Conservation (phyloP, 2,888 invertebrate species). For the Cremastinae sp. region DNA sequence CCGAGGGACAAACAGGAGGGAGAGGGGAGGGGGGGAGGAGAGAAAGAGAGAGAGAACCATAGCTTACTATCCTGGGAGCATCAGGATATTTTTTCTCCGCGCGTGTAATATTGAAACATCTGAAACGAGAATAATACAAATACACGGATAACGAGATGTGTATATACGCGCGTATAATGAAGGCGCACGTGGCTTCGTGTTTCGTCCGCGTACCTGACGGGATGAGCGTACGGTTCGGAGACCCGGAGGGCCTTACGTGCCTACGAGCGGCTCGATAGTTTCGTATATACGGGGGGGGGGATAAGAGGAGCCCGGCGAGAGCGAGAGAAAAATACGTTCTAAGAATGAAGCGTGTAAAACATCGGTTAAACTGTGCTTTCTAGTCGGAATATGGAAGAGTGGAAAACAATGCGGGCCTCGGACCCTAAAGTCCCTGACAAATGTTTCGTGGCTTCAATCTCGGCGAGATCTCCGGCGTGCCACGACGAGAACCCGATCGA, state of each 20-base stretch:
- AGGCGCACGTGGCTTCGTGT: slow-evolving; percentile 60
- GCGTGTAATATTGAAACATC: not conserved
- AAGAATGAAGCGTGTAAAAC: slow-evolving; percentile 78
- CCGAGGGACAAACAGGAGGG: slow-evolving; percentile 22
- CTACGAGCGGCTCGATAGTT: slow-evolving; percentile 9
- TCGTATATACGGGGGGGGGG: slow-evolving; percentile 43
- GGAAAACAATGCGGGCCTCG: slow-evolving; percentile 75
- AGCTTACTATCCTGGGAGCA: slow-evolving; percentile 27
- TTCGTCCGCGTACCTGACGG: slow-evolving; percentile 60
- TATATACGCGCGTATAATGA: slow-evolving; percentile 47
- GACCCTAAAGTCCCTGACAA: slow-evolving; percentile 77
- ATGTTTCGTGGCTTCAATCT: slow-evolving; percentile 73
- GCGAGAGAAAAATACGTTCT: slow-evolving; percentile 73
- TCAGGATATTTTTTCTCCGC: slow-evolving; percentile 19
- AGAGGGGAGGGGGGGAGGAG: slow-evolving; percentile 29
- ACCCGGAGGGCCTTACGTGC: slow-evolving; percentile 40
- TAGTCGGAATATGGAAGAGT: slow-evolving; percentile 72
- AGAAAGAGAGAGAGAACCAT: slow-evolving; percentile 17
- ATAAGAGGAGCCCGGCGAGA: slow-evolving; percentile 47
- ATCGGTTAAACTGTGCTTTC: slow-evolving; percentile 77
- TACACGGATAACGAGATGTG: slow-evolving; percentile 14
- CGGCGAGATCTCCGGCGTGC: slow-evolving; percentile 53
- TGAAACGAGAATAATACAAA: not conserved
- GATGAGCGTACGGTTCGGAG: slow-evolving; percentile 53
- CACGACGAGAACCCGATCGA: slow-evolving; percentile 16